Evolutionary conservation across 2,797 vertebrate genomes (phyloP), one percentile per base, ranked within the genome.

Genomic region (Myripristis jacobus): DNA sequence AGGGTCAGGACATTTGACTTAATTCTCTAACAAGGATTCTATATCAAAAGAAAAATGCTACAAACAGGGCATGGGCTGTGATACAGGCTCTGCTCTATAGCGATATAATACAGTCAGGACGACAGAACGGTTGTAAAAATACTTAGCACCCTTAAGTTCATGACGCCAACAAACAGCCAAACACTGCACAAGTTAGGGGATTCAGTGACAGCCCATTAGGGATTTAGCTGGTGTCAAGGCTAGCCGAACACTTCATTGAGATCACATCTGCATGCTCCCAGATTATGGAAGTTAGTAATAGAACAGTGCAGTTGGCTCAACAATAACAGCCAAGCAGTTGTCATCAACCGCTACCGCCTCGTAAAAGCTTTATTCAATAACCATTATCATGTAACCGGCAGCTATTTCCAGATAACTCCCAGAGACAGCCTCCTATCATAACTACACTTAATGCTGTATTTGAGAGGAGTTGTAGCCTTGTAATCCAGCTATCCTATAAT

Each of bases 401-500:
- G 92, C 89, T 88, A 90, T 89, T 92, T 90, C 73, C 67, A 92
- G 92, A 94, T 91, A 90, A 88, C 86, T 76, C 86, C 82, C 82
- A 60, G 86, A 91, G 89, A 89, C 87, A 84, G 83, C 82, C 52
- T 90, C 83, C 81, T 86, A 83, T 93, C 90, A 89, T 84, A 88
- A 85, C 87, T 82, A 73, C 84, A 88, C 75, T 90, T 90, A 93
- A 91, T 87, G 81, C 89, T 76, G 66, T 66, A 64, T 84, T 88
- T 82, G 82, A 91, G 85, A 80, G 62, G 75, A 88, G 88, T 81
- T 89, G 85, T 70, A 85, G 82, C 54, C 88, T 90, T 90, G 88
- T 93, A 93, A 93, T 94, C 93, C 86, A 65, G 72, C 89, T 86
- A 83, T 85, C 80, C 85, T 69, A 86, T 89, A 93, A 92, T 91